phyloP scores from a whole-genome alignment of 2,888 invertebrate species.

The Lacanobia wlatinum region DNA sequence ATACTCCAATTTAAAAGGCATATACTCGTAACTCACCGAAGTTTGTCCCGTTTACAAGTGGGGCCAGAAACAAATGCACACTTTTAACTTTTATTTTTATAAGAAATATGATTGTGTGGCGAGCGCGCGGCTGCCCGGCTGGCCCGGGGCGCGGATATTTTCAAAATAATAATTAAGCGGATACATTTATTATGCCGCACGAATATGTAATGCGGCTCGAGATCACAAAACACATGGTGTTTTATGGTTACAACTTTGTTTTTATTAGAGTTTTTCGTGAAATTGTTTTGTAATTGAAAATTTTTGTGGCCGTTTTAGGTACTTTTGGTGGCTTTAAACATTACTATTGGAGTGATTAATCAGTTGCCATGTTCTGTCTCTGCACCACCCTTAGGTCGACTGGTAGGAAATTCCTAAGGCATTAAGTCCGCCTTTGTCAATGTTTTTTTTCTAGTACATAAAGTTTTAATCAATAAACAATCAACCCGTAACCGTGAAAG shows the following conservation, averaged over 20 bases:
- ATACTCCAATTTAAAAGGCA: slow-evolving; percentile 49
- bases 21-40: slow-evolving; percentile 37
- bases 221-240: slow-evolving; percentile 77
- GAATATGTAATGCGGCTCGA: slow-evolving; percentile 84
- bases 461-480: no score
- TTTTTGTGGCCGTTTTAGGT: background rate
- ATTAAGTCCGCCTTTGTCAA: no score
- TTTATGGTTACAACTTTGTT: slow-evolving; percentile 56
- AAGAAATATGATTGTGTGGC: slow-evolving; percentile 68
- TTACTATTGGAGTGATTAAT: no score
- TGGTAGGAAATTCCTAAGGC: no score
- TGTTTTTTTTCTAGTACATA: no score
- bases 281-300: slow-evolving; percentile 19
- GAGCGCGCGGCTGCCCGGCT: slow-evolving; percentile 70
- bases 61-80: slow-evolving; percentile 60
- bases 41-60: slow-evolving; percentile 61
- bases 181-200: slow-evolving; percentile 88
- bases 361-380: no score
- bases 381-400: no score
- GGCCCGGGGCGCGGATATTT: slow-evolving; percentile 88
- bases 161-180: slow-evolving; percentile 91
- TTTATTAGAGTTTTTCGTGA: slow-evolving; percentile 44
- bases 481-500: background rate
- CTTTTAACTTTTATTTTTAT: slow-evolving; percentile 65
- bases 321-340: no score